Conservation (phyloP, 1,140 invertebrate genomes). For the Drosophila sp. region DNA sequence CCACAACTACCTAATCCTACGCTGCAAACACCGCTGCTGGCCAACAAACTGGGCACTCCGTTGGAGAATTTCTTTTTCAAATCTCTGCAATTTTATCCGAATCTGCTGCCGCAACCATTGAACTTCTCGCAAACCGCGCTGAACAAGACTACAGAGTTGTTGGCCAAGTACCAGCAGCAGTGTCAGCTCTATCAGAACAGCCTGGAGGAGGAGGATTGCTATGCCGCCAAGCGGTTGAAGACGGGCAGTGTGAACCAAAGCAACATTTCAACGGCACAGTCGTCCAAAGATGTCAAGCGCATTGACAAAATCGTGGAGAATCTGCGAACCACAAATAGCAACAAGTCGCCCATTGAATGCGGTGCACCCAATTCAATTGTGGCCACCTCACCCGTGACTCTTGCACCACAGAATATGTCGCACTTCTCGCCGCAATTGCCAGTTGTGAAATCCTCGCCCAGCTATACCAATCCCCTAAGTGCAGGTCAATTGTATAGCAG, state of each 20-base stretch:
- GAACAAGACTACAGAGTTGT: conserved; percentile 76
- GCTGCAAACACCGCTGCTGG: conserved; percentile 55
- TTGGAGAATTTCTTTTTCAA: conserved; percentile 81
- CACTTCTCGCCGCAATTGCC: conserved; percentile 68
- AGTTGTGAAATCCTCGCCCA: conserved; percentile 66
- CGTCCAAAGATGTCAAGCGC: conserved; percentile 74
- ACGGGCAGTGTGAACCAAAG: conserved; percentile 20
- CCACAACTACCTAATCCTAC: conserved; percentile 57
- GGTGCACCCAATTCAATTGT: conserved; percentile 46
- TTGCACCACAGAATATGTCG: conserved; percentile 56
- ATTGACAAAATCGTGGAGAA: conserved; percentile 79
- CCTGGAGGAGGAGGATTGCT: conserved; percentile 67
- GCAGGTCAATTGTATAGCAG: conserved; percentile 50
- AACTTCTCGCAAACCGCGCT: conserved; percentile 83
- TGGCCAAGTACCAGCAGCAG: conserved; percentile 84
- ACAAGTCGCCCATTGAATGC: conserved; percentile 63
- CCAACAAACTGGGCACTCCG: conserved; percentile 73
- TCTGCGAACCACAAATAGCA: conserved; percentile 48
- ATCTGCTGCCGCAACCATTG: conserved; percentile 76
- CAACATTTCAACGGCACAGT: conserved; percentile 20
- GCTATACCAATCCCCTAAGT: conserved; percentile 42
- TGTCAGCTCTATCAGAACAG: conserved; percentile 77
- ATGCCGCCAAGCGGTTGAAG: conserved; percentile 59
- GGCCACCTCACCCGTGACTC: conserved; percentile 63
- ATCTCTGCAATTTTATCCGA: conserved; percentile 82